Evolutionary conservation across 2,888 invertebrate genomes (phyloP), one percentile per base, ranked within the genome.

Genomic region (Agelastica alni): DNA sequence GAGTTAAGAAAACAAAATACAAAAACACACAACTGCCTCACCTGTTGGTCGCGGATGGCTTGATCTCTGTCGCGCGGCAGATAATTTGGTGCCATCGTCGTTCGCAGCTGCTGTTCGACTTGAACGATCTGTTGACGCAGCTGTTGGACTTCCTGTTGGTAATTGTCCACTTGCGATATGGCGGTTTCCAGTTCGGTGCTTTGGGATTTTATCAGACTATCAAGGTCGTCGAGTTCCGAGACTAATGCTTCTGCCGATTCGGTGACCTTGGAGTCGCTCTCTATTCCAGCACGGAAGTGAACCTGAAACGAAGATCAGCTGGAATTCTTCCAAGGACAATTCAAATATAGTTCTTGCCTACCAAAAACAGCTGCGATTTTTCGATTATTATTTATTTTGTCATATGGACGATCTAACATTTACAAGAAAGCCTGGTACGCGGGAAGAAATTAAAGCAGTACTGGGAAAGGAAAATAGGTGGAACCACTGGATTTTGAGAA

Each of bases 231-330:
- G 68, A 94, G 81, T 65, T 90, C 84, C 52, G 77, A 78, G 51
- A 85, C 78, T 61, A 93, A 80, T 64, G 86, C 85, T 60, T 85
- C 83, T 47, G 89, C 91, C 52, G 85, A 83, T 61, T 86, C 83
- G 69, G 85, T 84, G 44, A 93, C 86, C 62, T 86, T 85, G 60
- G 85, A 81, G 79, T 91, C 87, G 71, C 91, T 88, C 48, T 88
- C 89, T 76, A 93, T 86, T 56, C 91, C 92, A 55, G 89, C 87
- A 55, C 88, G 86, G 83, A 94, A 93, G 79, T 95, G 94, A 51
- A 94, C 89, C 89, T 91, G 13, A 16, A 49, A 49, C 7, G 37
- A 43, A 18, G n/a, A 20, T 6, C 31, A 22, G n/a, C n/a, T n/a
- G 7, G 10, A 17, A 36, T 22, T 16, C 14, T 9, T 46, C 12